phyloP scores from a whole-genome alignment of 1,140 invertebrate genomes.

The Pogonomyrmex californicus region DNA sequence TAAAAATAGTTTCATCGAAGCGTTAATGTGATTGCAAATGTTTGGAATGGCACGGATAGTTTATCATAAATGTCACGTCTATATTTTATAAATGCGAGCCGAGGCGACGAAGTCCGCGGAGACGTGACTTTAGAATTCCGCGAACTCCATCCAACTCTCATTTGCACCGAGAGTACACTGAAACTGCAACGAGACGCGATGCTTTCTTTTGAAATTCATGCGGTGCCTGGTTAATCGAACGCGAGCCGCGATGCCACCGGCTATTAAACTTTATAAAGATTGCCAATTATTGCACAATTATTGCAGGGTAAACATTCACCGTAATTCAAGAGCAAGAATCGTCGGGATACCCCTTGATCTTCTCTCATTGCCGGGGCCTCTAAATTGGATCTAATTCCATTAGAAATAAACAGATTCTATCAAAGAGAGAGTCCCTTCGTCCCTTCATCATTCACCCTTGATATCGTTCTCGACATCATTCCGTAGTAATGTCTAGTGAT shows the following conservation, averaged over 20 bases:
- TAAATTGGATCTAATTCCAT: slow-evolving; percentile 19
- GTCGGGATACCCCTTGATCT: neutral
- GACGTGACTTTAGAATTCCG: slow-evolving; percentile 60
- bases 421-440: slow-evolving; percentile 6
- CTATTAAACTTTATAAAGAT: slow-evolving; percentile 61
- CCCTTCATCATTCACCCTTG: slow-evolving; percentile 45
- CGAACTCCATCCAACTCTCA: slow-evolving; percentile 60
- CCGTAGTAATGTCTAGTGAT: neutral
- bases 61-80: slow-evolving; percentile 71
- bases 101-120: slow-evolving; percentile 45
- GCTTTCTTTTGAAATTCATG: slow-evolving; percentile 63
- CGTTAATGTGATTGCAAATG: slow-evolving; percentile 60
- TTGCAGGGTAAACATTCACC: neutral
- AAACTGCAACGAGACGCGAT: slow-evolving; percentile 42
- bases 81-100: slow-evolving; percentile 67
- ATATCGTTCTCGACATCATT: slow-evolving; percentile 4
- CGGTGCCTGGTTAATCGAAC: slow-evolving; percentile 55
- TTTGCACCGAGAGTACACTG: slow-evolving; percentile 52
- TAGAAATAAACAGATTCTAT: slow-evolving; percentile 68
- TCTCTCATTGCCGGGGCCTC: neutral
- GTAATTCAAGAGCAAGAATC: slow-evolving; percentile 37
- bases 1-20: slow-evolving; percentile 62
- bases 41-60: slow-evolving; percentile 64
- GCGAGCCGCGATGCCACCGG: slow-evolving; percentile 39
- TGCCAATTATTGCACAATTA: neutral